Evolutionary conservation across 1,140 invertebrate species (phyloP), one percentile per base, ranked within the genome.

Genomic region (Heliconius nattereri): DNA sequence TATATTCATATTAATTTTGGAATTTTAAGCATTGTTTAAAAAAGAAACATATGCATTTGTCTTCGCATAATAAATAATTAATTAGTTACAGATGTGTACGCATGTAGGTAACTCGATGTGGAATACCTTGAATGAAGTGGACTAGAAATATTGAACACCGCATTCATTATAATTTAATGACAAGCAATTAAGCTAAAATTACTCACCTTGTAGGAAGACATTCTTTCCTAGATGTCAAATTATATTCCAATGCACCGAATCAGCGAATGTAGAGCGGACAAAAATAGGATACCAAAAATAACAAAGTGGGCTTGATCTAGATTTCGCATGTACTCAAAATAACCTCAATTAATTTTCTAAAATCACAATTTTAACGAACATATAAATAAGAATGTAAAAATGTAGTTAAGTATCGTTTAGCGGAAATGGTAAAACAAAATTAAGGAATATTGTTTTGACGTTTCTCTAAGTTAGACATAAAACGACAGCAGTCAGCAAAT

Each of bases 251-350:
- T 91, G 87, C 87, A 90, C 91, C 85, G 85, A 90, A 91, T 78
- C 73, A 73, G 73, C 71, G 79, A 83, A 83, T 90, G 87, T 92
- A 91, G 90, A 93, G 90, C 92, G 90, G 92, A 92, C 91, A 89
- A 94, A 93, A 94, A 94, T 94, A 94, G 92, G 92, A 87, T 89
- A 91, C 89, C 90, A 86, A 91, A 94, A 94, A 92, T 92, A 92
- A 88, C 88, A 86, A 86, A 81, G 81, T 73, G 72, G 54, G 70
- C 40, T 66, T 84, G 76, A 83, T 81, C 75, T 83, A 79, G 40
- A 77, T 83, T 73, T 57, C 72, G 57, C 40, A 75, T 74, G 32
- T 71, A 54, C 54, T 80, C 57, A 37, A 54, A 57, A 70, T 75
- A 71, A 20, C 66, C 29, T 72, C 49, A 78, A 29, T 54, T 71